These are phyloP conservation scores for Caenorhabditis sinica DNA, from an alignment of 2,888 invertebrate species.

Conservation along the genomic window DNA sequence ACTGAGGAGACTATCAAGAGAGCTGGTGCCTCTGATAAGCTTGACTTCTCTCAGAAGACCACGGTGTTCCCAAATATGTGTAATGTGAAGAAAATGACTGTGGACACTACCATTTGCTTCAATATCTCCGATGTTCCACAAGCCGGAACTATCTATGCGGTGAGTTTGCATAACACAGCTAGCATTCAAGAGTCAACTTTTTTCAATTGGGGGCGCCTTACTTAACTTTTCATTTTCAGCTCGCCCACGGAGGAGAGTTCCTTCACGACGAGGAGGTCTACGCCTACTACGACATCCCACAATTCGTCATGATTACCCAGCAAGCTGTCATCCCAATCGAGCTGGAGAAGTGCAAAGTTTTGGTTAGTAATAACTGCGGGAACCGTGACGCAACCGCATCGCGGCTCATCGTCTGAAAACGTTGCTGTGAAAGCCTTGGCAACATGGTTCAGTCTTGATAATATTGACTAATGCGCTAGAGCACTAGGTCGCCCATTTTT, in stretches of 20 bases:
- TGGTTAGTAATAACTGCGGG: no score
- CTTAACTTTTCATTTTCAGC: slow-evolving; percentile 43
- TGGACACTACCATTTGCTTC: slow-evolving; percentile 68
- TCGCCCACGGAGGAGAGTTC: slow-evolving; percentile 72
- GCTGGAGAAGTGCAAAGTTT: slow-evolving; percentile 72
- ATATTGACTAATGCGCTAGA: no score
- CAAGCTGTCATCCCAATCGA: slow-evolving; percentile 67
- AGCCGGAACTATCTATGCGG: slow-evolving; percentile 69
- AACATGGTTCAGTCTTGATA: no score
- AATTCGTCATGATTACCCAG: slow-evolving; percentile 67
- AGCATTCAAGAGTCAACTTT: not conserved
- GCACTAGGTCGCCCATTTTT: no score
- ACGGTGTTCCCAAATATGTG: slow-evolving; percentile 72
- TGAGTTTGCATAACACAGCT: slow-evolving; percentile 29
- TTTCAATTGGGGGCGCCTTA: no score
- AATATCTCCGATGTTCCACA: slow-evolving; percentile 69
- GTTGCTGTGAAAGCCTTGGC: no score
- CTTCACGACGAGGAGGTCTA: slow-evolving; percentile 71
- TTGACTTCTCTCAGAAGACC: slow-evolving; percentile 67
- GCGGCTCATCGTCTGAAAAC: not conserved
- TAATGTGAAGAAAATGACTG: slow-evolving; percentile 62
- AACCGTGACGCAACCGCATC: not conserved
- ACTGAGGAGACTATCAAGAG: slow-evolving; percentile 50
- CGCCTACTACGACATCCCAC: slow-evolving; percentile 71
- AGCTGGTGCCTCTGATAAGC: slow-evolving; percentile 46